These are phyloP conservation scores for Yasuhikotakia modesta DNA, from an alignment of 2,797 vertebrate genomes.

Conservation along the genomic window DNA sequence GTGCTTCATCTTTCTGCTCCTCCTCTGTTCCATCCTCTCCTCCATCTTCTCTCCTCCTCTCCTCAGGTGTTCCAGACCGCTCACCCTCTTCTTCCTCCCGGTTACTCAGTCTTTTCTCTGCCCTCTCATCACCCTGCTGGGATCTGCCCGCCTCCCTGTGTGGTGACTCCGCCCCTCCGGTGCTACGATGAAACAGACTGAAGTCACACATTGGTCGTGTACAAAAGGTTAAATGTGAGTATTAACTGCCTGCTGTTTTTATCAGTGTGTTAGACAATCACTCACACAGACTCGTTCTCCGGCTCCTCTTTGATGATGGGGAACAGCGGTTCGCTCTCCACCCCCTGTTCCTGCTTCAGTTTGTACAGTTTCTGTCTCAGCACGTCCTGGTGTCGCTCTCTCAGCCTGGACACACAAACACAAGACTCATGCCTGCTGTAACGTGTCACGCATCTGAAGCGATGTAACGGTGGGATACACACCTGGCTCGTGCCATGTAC, in stretches of 20 bases:
- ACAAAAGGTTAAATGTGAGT: too few species aligned
- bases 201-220: not conserved
- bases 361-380: constrained; percentile 96
- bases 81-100: constrained; percentile 27
- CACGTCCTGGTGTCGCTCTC: constrained; percentile 96
- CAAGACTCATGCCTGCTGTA: not conserved
- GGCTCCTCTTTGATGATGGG: constrained; percentile 90
- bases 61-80: constrained; percentile 28
- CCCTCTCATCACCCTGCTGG: constrained; percentile 49
- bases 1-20: constrained; percentile 71
- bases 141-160: constrained; percentile 53
- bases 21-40: constrained; percentile 63
- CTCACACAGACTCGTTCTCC: constrained; percentile 74
- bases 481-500: constrained; percentile 93
- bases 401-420: constrained; percentile 76
- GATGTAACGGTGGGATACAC: too few species aligned
- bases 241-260: too few species aligned
- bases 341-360: constrained; percentile 96
- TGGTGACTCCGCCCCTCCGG: constrained; percentile 7
- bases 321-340: constrained; percentile 93
- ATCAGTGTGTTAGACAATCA: constrained; percentile 7
- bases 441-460: too few species aligned
- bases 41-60: constrained; percentile 50
- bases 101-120: constrained; percentile 6
- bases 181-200: constrained; percentile 37